phyloP scores from a whole-genome alignment of 1,140 invertebrate genomes.

The Polypedilum pembai region DNA sequence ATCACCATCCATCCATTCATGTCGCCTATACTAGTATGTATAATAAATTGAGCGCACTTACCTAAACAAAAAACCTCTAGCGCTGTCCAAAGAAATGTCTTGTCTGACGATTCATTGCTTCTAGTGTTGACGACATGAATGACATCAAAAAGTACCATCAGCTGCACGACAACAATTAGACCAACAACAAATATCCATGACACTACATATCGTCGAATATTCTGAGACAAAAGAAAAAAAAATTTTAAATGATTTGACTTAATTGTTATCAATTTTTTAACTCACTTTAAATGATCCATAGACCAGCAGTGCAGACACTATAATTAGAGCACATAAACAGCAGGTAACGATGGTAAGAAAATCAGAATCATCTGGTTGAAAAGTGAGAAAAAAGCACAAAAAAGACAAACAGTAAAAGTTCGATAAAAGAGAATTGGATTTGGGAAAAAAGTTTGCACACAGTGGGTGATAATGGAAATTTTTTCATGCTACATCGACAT shows the following conservation, averaged over 20 bases:
- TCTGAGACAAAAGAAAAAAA: neutral
- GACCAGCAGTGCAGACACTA: neutral
- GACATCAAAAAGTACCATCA: conserved; percentile 20
- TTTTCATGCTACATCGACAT: too few relatives aligned
- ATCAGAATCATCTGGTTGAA: conserved; percentile 21
- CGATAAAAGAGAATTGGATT: neutral
- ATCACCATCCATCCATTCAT: neutral
- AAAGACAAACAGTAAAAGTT: conserved; percentile 17
- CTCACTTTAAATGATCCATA: conserved; percentile 26
- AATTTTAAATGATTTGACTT: neutral
- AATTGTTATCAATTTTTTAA: neutral
- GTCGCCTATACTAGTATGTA: neutral
- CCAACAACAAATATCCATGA: conserved; percentile 22
- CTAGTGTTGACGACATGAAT: conserved; percentile 21
- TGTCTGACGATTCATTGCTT: conserved; percentile 15
- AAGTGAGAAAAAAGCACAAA: neutral
- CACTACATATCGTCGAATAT: neutral
- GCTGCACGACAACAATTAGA: neutral
- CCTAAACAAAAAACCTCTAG: conserved; percentile 17
- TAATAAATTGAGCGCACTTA: neutral
- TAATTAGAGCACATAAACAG: conserved; percentile 25
- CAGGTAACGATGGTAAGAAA: conserved; percentile 23
- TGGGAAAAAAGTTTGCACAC: too few relatives aligned
- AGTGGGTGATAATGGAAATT: too few relatives aligned
- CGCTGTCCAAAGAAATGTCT: neutral